Evolutionary conservation across 1,140 invertebrate genomes (phyloP), one percentile per base, ranked within the genome.

Genomic region (Drosophila neocordata): DNA sequence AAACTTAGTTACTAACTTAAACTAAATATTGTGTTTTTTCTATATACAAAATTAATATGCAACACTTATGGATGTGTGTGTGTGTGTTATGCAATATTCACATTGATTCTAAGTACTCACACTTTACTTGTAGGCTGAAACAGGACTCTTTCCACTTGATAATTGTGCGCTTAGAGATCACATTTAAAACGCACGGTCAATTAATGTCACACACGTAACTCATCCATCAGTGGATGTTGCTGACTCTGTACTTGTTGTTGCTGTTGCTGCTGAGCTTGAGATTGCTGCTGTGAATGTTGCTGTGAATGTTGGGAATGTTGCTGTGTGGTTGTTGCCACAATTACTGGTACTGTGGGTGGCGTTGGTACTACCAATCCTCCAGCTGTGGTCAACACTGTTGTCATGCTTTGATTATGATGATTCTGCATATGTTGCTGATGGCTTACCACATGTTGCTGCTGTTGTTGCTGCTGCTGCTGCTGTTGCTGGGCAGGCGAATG

Each of bases 171-270:
- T 85, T 91, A 91, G 64, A 91, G 88, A 89, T 91, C 90, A 87
- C 89, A 91, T 79, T 91, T 91, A 75, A 91, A 91, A 89, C 90
- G 90, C 79, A 91, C 89, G 73, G 81, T 92, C 73, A 91, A 92
- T 92, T 94, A 93, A 92, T 94, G 95, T 96, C 95, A 96, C 95
- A 96, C 95, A 61, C 95, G 92, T 91, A 96, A 90, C 92, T 96
- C 95, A 91, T 96, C 95, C 95, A 96, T 95, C 38, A 89, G 63
- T 8, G 89, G 90, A 82, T 91, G 90, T 64, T 81, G 77, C 64
- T 90, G 80, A 15, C 68, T 64, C 93, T 94, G 90, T 92, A 94
- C 81, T 93, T 75, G 75, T 6, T 78, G 67, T 22, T 75, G 73
- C 62, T 80, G 73, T 11, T 84, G 84, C 24, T 91, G 70, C 12